A percentile compares a stretch with the other conserved stretches of the same genome.
These are phyloP conservation scores for Agriotes lineatus DNA, from an alignment of 2,888 invertebrate species.

Conservation along the genomic window DNA sequence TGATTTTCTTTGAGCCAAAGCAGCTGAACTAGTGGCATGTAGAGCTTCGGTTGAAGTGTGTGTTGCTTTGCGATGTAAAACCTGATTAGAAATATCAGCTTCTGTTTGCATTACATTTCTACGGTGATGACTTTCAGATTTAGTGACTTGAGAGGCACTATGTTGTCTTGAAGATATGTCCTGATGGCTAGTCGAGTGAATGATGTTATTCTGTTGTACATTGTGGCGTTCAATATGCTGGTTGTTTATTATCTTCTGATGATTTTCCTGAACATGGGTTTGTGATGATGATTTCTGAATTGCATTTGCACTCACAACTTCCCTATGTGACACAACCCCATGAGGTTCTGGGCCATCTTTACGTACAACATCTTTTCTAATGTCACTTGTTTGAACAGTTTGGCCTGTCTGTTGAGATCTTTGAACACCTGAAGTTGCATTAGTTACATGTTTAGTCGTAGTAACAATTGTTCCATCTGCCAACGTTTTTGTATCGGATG, in stretches of 20 bases:
- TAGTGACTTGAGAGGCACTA: constrained; percentile 37
- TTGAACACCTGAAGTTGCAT: constrained; percentile 56
- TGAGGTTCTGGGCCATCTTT: constrained; percentile 50
- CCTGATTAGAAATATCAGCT: constrained; percentile 81
- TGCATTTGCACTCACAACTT: constrained; percentile 49
- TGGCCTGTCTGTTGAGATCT: constrained; percentile 39
- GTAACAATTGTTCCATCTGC: constrained; percentile 70
- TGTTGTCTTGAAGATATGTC: constrained; percentile 45
- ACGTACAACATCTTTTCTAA: constrained; percentile 14
- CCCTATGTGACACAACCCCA: constrained; percentile 46
- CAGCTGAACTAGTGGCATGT: constrained; percentile 79
- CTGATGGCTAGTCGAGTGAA: constrained; percentile 50
- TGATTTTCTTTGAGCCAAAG: constrained; percentile 84
- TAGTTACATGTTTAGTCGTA: constrained; percentile 68
- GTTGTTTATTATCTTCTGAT: constrained; percentile 49
- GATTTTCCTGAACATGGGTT: constrained; percentile 55
- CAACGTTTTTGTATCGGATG: constrained; percentile 65
- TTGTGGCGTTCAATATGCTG: constrained; percentile 36
- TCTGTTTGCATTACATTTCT: constrained; percentile 81
- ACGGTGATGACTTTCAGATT: constrained; percentile 70
- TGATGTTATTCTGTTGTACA: constrained; percentile 49
- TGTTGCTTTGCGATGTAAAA: constrained; percentile 81
- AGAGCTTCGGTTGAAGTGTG: constrained; percentile 78
- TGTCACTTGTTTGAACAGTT: constrained; percentile 4
- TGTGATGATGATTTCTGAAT: constrained; percentile 62